phyloP scores from a whole-genome alignment of 2,113 vertebrate species.

The Parotia lawesii region DNA sequence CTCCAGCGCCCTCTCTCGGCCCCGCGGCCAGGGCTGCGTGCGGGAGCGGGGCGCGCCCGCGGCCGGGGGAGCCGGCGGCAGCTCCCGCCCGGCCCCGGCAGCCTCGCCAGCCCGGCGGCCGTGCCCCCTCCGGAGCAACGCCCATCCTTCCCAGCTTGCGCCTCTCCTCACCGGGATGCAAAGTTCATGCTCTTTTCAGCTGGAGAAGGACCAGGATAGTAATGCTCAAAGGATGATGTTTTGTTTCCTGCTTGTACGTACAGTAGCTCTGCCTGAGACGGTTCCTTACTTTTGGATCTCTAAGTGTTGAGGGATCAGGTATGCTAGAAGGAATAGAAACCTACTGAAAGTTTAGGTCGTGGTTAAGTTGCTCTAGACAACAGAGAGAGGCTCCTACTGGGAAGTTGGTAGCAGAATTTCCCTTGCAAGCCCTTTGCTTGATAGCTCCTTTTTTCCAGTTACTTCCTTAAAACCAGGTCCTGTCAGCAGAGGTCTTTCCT shows the following conservation, averaged over 20 bases:
- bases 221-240: too few relatives aligned
- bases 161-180: fast-evolving
- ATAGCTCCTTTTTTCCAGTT: not conserved
- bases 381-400: not conserved
- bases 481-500: not conserved
- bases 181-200: fast-evolving
- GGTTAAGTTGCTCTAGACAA: not conserved
- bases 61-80: too few relatives aligned
- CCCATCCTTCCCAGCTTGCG: too few relatives aligned
- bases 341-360: not conserved
- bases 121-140: fast-evolving
- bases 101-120: not conserved
- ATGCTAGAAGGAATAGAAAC: not conserved
- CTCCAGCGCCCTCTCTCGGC: constrained; percentile 31
- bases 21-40: not conserved
- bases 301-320: not conserved
- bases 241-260: not conserved
- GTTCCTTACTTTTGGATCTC: not conserved
- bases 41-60: not conserved
- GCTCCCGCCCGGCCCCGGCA: not conserved
- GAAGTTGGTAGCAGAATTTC: not conserved
- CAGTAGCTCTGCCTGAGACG: not conserved
- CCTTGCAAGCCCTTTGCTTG: not conserved
- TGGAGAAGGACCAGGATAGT: not conserved
- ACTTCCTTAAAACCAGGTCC: not conserved